These are phyloP conservation scores for Cebus imitator DNA, from an alignment of 2,113 vertebrate species.

Conservation along the genomic window DNA sequence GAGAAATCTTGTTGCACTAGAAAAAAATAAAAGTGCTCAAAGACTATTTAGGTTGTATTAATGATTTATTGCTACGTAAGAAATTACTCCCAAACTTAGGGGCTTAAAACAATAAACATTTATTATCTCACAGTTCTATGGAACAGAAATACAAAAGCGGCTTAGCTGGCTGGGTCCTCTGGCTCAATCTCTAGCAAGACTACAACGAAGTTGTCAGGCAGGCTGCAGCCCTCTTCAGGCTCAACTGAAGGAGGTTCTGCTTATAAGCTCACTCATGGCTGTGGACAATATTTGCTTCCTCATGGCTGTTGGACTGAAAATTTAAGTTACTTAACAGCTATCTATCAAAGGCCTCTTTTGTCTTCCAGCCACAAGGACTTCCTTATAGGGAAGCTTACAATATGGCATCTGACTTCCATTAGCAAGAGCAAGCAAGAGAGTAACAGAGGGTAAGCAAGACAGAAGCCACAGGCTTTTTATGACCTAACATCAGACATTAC, in stretches of 20 bases:
- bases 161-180: not conserved
- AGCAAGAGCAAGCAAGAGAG: not conserved
- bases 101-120: not conserved
- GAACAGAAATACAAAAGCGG: not conserved
- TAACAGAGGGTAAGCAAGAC: not conserved
- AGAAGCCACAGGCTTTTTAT: not conserved
- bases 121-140: not conserved
- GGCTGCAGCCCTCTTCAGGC: not conserved
- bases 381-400: not conserved
- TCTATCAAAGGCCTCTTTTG: not conserved
- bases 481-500: not conserved
- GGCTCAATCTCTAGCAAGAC: not conserved
- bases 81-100: not conserved
- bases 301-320: not conserved
- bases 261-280: not conserved
- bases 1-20: not conserved
- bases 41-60: not conserved
- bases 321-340: not conserved
- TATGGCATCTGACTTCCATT: not conserved
- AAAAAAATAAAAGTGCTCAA: not conserved
- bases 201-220: not conserved
- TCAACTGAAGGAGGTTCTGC: not conserved
- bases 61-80: not conserved
- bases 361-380: not conserved
- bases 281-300: not conserved